These are phyloP conservation scores for Barnardius zonarius DNA, from an alignment of 2,113 vertebrate species.

Conservation along the genomic window DNA sequence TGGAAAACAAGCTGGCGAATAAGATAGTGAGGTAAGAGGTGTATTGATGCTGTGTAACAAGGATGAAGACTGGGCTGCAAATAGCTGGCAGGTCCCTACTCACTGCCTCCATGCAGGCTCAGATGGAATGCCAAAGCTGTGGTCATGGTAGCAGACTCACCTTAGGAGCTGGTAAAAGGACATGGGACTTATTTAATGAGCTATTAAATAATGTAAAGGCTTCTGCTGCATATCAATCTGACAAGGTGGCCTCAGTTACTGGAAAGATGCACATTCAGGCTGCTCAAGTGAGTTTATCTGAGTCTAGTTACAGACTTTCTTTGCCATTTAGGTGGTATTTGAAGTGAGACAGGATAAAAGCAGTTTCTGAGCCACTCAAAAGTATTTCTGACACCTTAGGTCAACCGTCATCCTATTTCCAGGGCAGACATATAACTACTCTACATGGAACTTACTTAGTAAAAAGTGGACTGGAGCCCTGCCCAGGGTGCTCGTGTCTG, in stretches of 20 bases:
- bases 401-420: slow-evolving; percentile 47
- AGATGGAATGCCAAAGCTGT: background rate
- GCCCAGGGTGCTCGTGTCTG: background rate
- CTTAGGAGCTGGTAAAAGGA: background rate
- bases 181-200: background rate
- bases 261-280: background rate
- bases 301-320: background rate
- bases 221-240: slow-evolving; percentile 4
- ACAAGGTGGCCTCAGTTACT: background rate
- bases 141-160: background rate
- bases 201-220: slow-evolving; percentile 2
- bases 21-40: background rate
- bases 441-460: background rate
- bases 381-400: slow-evolving; percentile 28
- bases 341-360: slow-evolving; percentile 36
- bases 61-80: background rate
- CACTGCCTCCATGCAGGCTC: rapidly evolving
- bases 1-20: background rate
- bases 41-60: background rate
- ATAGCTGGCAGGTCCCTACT: background rate
- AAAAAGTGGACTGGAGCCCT: background rate
- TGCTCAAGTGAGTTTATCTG: background rate
- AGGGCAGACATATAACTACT: background rate
- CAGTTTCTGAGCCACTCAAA: background rate
- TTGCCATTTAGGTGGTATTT: slow-evolving; percentile 50